A percentile compares a stretch with the other conserved stretches of the same genome.
These are phyloP conservation scores for Chiloscyllium punctatum DNA, from an alignment of 2,797 vertebrate genomes.

Conservation along the genomic window DNA sequence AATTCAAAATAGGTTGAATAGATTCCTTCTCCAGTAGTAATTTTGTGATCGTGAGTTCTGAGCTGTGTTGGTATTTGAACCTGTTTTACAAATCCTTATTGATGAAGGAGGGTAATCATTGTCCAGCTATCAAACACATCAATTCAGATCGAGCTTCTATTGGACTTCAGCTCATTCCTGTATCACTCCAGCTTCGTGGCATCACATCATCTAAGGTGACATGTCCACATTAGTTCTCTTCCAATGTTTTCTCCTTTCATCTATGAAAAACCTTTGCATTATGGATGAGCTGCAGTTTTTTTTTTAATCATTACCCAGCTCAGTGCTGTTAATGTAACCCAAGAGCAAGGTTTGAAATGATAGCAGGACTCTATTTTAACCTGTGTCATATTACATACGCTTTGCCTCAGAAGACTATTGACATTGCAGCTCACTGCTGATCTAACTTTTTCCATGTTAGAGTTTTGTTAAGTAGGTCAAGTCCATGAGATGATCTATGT, in stretches of 20 bases:
- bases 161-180: background rate
- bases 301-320: constrained; percentile 28
- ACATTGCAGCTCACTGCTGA: background rate
- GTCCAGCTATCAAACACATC: background rate
- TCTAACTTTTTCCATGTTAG: constrained; percentile 12
- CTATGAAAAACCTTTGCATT: background rate
- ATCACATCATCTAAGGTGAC: background rate
- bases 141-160: background rate
- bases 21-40: background rate
- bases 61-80: background rate
- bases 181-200: no score
- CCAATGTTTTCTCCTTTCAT: background rate
- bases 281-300: background rate
- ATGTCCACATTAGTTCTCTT: background rate
- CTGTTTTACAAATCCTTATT: background rate
- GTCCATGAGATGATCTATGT: background rate
- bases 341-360: background rate
- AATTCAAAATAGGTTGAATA: background rate
- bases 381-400: background rate
- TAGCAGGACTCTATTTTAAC: background rate
- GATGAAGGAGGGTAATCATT: background rate
- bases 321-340: background rate
- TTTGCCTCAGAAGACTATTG: background rate
- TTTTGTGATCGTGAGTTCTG: background rate
- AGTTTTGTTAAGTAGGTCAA: background rate